Conservation (phyloP, 2,888 invertebrate genomes). For the Stegophylla sp. region DNA sequence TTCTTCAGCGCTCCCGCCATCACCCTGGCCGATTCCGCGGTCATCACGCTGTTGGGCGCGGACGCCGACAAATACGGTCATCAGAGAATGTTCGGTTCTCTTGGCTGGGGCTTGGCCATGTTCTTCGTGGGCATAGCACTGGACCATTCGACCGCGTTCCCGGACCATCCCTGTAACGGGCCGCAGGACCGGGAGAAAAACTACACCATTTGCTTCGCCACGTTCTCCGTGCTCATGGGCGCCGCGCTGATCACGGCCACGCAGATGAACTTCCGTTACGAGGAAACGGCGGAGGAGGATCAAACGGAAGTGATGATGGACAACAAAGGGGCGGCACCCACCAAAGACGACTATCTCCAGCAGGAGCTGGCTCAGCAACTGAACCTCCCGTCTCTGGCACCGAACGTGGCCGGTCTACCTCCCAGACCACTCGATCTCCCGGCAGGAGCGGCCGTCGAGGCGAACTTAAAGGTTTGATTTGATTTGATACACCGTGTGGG, state of each 20-base stretch:
- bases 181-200: conserved; percentile 93
- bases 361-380: conserved; percentile 83
- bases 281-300: conserved; percentile 66
- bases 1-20: conserved; percentile 97
- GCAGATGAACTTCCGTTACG: conserved; percentile 75
- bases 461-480: conserved; percentile 55
- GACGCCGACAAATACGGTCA: conserved; percentile 90
- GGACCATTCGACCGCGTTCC: conserved; percentile 95
- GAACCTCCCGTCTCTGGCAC: conserved; percentile 77
- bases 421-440: conserved; percentile 40
- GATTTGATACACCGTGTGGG: neutral
- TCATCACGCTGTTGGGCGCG: conserved; percentile 86
- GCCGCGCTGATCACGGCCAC: conserved; percentile 91
- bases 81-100: conserved; percentile 96
- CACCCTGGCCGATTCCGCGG: conserved; percentile 91
- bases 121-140: conserved; percentile 96
- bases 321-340: conserved; percentile 64
- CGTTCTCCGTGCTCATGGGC: conserved; percentile 93
- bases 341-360: conserved; percentile 80
- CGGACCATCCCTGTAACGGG: conserved; percentile 84
- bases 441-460: conserved; percentile 21
- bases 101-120: conserved; percentile 99
- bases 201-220: conserved; percentile 97
- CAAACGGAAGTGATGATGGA: conserved; percentile 64
- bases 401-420: conserved; percentile 30